Percentiles rank a stretch among this genome's conserved stretches.
phyloP scores from a whole-genome alignment of 2,888 invertebrate species.

The Monochamus alternatus region DNA sequence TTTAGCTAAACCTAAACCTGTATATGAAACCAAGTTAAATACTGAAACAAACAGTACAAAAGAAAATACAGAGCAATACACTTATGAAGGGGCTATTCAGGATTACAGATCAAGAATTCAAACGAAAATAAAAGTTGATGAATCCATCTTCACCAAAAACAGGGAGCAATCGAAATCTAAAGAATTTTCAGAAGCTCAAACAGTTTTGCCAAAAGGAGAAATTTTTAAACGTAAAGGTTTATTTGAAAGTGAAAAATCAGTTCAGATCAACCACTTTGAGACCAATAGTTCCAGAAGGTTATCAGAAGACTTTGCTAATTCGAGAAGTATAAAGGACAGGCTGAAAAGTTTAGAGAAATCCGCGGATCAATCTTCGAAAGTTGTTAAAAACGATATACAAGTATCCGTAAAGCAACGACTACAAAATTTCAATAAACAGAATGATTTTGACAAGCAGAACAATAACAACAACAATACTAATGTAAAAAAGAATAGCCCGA shows the following conservation, averaged over 20 bases:
- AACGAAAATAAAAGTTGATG: conserved; percentile 66
- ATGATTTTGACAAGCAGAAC: conserved; percentile 51
- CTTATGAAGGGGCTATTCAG: conserved; percentile 90
- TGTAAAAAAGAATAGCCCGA: conserved; percentile 50
- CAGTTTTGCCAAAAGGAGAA: conserved; percentile 82
- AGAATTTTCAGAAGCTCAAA: conserved; percentile 64
- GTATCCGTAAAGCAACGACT: conserved; percentile 59
- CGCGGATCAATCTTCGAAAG: conserved; percentile 72
- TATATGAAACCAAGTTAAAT: conserved; percentile 46
- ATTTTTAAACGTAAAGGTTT: conserved; percentile 87
- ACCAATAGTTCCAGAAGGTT: conserved; percentile 71
- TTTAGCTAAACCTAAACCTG: conserved; percentile 43
- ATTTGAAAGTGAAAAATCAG: conserved; percentile 81
- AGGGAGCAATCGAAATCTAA: conserved; percentile 61
- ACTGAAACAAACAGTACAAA: conserved; percentile 71
- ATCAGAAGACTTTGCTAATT: conserved; percentile 78
- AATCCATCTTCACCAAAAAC: conserved; percentile 62
- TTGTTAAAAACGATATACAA: conserved; percentile 57
- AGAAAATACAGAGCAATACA: conserved; percentile 85
- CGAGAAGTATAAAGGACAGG: conserved; percentile 83
- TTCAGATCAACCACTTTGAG: conserved; percentile 70
- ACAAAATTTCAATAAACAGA: conserved; percentile 58
- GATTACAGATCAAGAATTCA: conserved; percentile 87
- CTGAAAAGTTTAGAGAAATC: conserved; percentile 81
- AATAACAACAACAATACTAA: conserved; percentile 35